phyloP scores from a whole-genome alignment of 2,888 invertebrate genomes.

The Agonopterix subpropinquella region DNA sequence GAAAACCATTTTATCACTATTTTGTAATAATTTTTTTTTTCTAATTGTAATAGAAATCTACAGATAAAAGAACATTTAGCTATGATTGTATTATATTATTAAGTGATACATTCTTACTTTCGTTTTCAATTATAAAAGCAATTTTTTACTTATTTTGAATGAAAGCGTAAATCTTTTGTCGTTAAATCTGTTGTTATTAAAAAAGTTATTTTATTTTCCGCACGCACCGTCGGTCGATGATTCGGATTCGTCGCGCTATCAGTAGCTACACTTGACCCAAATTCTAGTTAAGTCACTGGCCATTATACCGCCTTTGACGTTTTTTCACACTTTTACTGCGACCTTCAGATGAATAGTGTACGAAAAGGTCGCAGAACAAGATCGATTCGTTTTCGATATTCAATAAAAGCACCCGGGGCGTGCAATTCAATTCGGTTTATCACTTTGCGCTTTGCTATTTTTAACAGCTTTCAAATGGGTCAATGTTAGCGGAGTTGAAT shows the following conservation, averaged over 20 bases:
- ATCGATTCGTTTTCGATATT: conserved; percentile 9
- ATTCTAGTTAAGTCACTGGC: conserved; percentile 9
- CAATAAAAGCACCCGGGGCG: neutral
- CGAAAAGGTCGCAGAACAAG: conserved; percentile 4
- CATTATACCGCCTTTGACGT: conserved; percentile 8
- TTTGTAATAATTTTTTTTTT: too few species aligned
- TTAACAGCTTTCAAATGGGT: too few species aligned
- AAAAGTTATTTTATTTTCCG: neutral
- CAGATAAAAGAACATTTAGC: too few species aligned
- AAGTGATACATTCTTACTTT: too few species aligned
- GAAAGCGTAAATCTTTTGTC: conserved; percentile 24
- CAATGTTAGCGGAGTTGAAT: too few species aligned
- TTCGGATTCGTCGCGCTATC: conserved; percentile 9
- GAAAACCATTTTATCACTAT: too few species aligned
- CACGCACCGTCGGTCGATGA: conserved; percentile 13
- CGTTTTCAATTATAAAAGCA: too few species aligned
- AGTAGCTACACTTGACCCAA: conserved; percentile 35
- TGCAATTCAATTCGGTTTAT: too few species aligned
- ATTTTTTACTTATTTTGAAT: conserved; percentile 7
- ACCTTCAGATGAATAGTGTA: conserved; percentile 27
- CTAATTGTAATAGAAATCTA: too few species aligned
- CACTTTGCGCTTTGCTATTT: too few species aligned
- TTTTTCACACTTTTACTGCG: conserved; percentile 55
- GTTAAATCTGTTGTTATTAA: neutral
- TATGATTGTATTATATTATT: too few species aligned